Conservation (phyloP, 2,797 vertebrate genomes). For the Coccyzus lansbergi region DNA sequence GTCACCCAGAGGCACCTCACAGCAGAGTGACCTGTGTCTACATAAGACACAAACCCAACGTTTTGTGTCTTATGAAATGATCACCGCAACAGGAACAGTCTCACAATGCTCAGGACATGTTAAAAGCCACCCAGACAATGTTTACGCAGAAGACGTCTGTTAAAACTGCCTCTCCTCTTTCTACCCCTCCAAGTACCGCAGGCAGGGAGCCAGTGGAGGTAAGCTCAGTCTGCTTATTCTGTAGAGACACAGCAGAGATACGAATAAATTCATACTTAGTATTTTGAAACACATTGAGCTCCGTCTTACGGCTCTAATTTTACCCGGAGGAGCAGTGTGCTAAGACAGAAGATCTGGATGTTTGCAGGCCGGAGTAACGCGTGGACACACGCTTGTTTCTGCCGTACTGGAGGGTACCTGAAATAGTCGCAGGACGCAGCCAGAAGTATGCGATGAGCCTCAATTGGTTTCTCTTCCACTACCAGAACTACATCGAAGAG, state of each 20-base stretch:
- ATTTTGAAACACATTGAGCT: not conserved
- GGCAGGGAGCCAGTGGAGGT: slow-evolving; percentile 6
- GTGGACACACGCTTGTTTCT: not conserved
- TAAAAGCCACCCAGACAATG: not conserved
- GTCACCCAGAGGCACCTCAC: not conserved
- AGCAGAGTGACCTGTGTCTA: not conserved
- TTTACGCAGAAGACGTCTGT: not conserved
- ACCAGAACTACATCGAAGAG: slow-evolving; percentile 93
- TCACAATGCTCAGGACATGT: not conserved
- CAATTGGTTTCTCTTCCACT: slow-evolving; percentile 89
- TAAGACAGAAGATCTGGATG: not conserved
- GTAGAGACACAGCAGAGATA: not conserved
- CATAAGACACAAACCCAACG: not conserved
- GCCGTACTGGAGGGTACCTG: slow-evolving; percentile 77
- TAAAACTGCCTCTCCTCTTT: not conserved
- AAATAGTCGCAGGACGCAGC: slow-evolving; percentile 97
- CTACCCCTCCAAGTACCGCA: not conserved
- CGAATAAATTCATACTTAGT: not conserved
- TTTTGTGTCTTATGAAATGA: not conserved
- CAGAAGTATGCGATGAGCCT: slow-evolving; percentile 93
- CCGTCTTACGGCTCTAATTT: not conserved
- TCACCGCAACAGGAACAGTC: not conserved
- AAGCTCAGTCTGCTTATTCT: slow-evolving; percentile 35
- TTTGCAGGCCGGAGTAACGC: not conserved
- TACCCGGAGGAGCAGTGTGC: not conserved